These are phyloP conservation scores for Paedocypris sp. DNA, from an alignment of 2,113 vertebrate species.

Conservation along the genomic window DNA sequence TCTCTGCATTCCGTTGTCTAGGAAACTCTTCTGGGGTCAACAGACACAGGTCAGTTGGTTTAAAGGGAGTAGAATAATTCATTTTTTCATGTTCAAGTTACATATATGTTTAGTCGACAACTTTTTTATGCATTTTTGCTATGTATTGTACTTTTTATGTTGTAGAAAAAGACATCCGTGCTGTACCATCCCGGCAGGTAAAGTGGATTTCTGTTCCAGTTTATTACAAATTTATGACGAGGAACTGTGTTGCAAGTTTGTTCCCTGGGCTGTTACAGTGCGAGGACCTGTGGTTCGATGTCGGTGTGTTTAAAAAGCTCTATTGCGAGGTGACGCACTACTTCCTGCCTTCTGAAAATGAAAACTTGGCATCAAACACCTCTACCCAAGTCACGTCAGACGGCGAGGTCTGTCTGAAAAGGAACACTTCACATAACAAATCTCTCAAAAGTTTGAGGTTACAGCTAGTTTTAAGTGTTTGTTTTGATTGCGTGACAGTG, in stretches of 20 bases:
- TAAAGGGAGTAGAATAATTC: no score
- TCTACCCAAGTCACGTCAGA: slow-evolving; percentile 6
- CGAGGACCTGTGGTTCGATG: slow-evolving; percentile 74
- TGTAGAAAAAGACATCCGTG: slow-evolving; percentile 1
- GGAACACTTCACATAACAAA: no score
- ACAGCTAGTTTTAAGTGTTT: background rate
- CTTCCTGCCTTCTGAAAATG: slow-evolving; percentile 66
- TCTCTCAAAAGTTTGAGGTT: no score
- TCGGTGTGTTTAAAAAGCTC: slow-evolving; percentile 83
- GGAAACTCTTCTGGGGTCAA: background rate
- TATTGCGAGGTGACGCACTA: slow-evolving; percentile 82
- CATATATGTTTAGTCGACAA: no score
- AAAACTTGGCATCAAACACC: slow-evolving; percentile 37
- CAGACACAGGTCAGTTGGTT: background rate
- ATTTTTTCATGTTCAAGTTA: no score
- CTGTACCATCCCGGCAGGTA: slow-evolving; percentile 20
- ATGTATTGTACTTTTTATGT: slow-evolving; percentile 18
- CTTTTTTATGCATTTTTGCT: no score
- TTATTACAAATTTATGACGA: background rate
- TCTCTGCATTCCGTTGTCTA: background rate
- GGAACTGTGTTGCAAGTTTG: background rate
- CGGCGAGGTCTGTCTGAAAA: slow-evolving; percentile 41
- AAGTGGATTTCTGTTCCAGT: background rate
- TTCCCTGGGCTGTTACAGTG: background rate
- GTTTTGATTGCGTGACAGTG: slow-evolving; percentile 40